phyloP scores from a whole-genome alignment of 92 coral and sea anemone species.

The Pocillopora grandis region DNA sequence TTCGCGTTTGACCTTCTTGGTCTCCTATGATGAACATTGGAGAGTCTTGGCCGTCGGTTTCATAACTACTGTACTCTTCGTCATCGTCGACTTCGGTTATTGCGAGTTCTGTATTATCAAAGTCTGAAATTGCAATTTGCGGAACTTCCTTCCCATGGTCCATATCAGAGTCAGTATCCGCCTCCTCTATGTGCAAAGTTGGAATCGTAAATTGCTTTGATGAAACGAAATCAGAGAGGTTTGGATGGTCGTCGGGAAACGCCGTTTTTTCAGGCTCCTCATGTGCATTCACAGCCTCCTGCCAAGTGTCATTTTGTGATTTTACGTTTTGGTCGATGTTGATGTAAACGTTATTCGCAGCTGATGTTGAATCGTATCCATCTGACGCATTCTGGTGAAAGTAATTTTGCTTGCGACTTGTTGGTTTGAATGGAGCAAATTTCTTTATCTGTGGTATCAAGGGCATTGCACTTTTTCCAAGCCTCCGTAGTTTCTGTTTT shows the following conservation, averaged over 20 bases:
- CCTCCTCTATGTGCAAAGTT: conserved; percentile 60
- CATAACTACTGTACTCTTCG: conserved; percentile 14
- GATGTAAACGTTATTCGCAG: background rate
- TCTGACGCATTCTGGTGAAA: conserved; percentile 25
- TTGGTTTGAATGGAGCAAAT: background rate
- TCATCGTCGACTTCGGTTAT: conserved; percentile 25
- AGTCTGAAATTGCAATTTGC: conserved; percentile 64
- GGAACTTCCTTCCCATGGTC: conserved; percentile 40
- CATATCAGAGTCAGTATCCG: conserved; percentile 36
- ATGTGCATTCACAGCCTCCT: background rate
- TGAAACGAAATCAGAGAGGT: background rate
- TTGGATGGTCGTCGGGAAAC: background rate
- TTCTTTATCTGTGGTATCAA: conserved; percentile 5
- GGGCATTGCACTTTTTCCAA: conserved; percentile 7
- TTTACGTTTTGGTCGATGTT: background rate
- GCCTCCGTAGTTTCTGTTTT: background rate
- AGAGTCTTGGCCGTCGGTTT: background rate
- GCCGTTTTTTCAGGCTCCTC: background rate
- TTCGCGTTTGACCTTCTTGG: conserved; percentile 46
- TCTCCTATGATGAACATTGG: conserved; percentile 51
- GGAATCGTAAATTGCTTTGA: conserved; percentile 45
- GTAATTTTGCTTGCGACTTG: background rate
- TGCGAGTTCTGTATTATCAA: conserved; percentile 60
- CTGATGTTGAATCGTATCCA: background rate
- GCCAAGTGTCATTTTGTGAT: background rate